A percentile compares a stretch with the other conserved stretches of the same genome.
Evolutionary conservation across 2,888 invertebrate genomes (phyloP).

Genomic region (Synanthedon myopaeformis): DNA sequence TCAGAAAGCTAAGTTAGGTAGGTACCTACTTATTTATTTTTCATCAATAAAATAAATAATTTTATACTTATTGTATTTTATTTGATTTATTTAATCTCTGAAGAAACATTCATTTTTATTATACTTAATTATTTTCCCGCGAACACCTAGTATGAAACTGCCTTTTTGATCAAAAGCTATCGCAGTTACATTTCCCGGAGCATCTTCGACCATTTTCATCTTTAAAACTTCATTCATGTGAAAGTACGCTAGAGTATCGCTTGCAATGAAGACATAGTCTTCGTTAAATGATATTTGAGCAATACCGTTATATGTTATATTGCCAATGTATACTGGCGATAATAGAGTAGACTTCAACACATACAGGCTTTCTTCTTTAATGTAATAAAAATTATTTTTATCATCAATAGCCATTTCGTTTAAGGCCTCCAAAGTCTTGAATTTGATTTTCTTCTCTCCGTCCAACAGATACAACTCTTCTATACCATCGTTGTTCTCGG

Average conservation of each 20-base stretch:
- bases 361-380: slow-evolving; percentile 36
- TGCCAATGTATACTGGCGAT: slow-evolving; percentile 29
- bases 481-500: slow-evolving; percentile 37
- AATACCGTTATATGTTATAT: slow-evolving; percentile 36
- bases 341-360: slow-evolving; percentile 32
- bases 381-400: slow-evolving; percentile 48
- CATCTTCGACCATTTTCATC: slow-evolving; percentile 31
- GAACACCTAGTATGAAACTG: slow-evolving; percentile 37
- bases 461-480: slow-evolving; percentile 42
- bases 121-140: slow-evolving; percentile 41
- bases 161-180: slow-evolving; percentile 44
- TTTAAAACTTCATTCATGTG: slow-evolving; percentile 38
- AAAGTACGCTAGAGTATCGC: slow-evolving; percentile 37
- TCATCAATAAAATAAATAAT: too few species aligned
- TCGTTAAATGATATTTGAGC: slow-evolving; percentile 47
- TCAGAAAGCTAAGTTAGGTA: too few species aligned
- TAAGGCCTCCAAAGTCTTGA: slow-evolving; percentile 32
- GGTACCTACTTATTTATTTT: too few species aligned
- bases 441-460: slow-evolving; percentile 35
- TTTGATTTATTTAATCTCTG: slow-evolving; percentile 4
- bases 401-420: slow-evolving; percentile 47
- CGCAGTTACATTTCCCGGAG: slow-evolving; percentile 38
- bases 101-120: slow-evolving; percentile 32
- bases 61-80: too few species aligned
- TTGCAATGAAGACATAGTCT: slow-evolving; percentile 39